Conservation (phyloP, 2,113 vertebrate genomes). For the Paralichthys olivaceus region DNA sequence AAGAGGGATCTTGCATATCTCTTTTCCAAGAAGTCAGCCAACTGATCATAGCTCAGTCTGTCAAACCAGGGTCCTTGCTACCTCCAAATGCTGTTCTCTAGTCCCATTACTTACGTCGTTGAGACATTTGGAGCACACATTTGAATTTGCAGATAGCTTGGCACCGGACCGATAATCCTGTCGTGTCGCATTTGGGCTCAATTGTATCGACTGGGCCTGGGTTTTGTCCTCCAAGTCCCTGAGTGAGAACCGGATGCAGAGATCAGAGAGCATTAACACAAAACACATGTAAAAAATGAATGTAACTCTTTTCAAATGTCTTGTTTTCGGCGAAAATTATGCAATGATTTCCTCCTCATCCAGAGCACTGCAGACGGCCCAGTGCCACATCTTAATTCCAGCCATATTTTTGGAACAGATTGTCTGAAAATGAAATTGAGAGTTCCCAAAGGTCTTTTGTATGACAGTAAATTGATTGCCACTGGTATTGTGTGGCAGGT, state of each 20-base stretch:
- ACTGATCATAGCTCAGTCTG: constrained; percentile 4
- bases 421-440: constrained; percentile 46
- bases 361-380: neutral
- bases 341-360: constrained; percentile 2
- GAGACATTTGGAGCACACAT: constrained; percentile 33
- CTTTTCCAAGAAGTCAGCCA: constrained; percentile 19
- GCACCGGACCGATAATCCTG: constrained; percentile 23
- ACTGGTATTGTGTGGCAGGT: constrained; percentile 36
- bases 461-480: constrained; percentile 52
- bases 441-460: constrained; percentile 27
- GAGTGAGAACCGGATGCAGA: constrained; percentile 13
- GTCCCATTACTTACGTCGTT: constrained; percentile 8
- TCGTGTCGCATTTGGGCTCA: constrained; percentile 29
- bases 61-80: constrained; percentile 13
- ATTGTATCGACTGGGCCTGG: neutral
- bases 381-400: constrained; percentile 37
- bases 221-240: constrained; percentile 16
- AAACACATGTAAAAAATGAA: constrained; percentile 36
- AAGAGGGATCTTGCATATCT: constrained; percentile 10
- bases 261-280: constrained; percentile 23
- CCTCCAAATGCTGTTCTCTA: constrained; percentile 29
- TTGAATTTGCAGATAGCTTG: constrained; percentile 21
- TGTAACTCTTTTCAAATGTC: constrained; percentile 22
- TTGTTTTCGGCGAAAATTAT: constrained; percentile 28
- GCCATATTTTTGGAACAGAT: constrained; percentile 18